Evolutionary conservation across 1,140 invertebrate genomes (phyloP), one percentile per base, ranked within the genome.

Genomic region (Zeugodacus cucurbitae): DNA sequence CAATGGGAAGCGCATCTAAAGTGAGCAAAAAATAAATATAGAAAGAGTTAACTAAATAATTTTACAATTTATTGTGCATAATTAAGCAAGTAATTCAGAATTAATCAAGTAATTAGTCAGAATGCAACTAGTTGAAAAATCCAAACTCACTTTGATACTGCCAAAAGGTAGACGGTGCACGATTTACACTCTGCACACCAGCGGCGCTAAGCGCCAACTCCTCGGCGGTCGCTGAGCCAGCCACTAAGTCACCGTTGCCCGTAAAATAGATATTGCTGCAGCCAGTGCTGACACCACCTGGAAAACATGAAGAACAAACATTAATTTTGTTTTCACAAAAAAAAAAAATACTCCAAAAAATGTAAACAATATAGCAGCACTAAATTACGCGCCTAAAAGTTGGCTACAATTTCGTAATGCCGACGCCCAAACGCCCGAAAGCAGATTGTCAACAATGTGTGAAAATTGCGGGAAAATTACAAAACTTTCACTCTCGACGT

Each of bases 101-200:
- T 22, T n/a, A 41, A 37, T 22, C 1, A 17, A 86, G 48, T 57
- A 29, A 17, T 3, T 57, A 32, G 26, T 17, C 26, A 44, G 1
- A 78, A 2, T 22, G 11, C 14, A 44, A 44, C 34, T 82, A 86
- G 70, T 8, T 64, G 3, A 86, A 59, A 67, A 41, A 14, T n/a
- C 7, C 8, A 2, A 34, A 94, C 95, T 95, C 93, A 96, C 96
- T 95, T 90, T 96, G 96, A 94, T 96, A 96, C 94, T 96, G 95
- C 96, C 95, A 96, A 91, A 97, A 94, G 89, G 96, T 95, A 87
- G 96, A 95, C 90, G 96, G 92, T n/a, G 93, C 90, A 4, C 93
- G 89, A 86, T 90, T 93, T 22, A 91, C 88, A 87, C 87, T 90
- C 78, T 90, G 89, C 26, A 87, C 64, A 57, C 85, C 54, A 14